Conservation (phyloP, 2,113 vertebrate genomes). For the Ameiurus melas region DNA sequence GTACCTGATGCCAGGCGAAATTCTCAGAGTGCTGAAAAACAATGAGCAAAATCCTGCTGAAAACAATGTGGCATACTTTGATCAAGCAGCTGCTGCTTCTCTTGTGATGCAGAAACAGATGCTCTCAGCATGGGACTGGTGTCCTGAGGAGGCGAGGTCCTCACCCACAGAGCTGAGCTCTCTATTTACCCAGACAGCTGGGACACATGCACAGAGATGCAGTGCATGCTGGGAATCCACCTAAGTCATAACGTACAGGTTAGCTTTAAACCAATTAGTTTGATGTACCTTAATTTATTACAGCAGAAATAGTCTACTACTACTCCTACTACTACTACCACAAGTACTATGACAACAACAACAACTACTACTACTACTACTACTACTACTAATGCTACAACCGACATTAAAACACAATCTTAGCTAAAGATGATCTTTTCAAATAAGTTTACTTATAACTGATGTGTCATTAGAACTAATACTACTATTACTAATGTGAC, state of each 20-base stretch:
- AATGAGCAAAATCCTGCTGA: background rate
- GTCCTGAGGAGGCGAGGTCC: constrained; percentile 29
- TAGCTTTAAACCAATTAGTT: background rate
- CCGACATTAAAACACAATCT: background rate
- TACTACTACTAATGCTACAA: background rate
- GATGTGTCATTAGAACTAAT: background rate
- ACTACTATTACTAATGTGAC: background rate
- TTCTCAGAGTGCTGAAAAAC: background rate
- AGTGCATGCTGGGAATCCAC: constrained; percentile 5
- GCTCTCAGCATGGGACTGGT: constrained; percentile 37
- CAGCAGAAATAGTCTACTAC: background rate
- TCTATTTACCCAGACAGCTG: constrained; percentile 25
- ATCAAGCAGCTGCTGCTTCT: constrained; percentile 17
- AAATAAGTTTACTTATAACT: background rate
- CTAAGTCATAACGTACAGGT: background rate
- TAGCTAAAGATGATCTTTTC: background rate
- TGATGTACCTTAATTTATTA: background rate
- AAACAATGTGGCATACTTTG: constrained; percentile 37
- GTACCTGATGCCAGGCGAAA: background rate
- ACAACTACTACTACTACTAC: background rate
- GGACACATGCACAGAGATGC: constrained; percentile 19
- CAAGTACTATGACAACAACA: background rate
- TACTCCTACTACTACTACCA: too few species aligned
- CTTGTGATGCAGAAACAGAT: constrained; percentile 38
- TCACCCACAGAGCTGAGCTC: constrained; percentile 41